Evolutionary conservation across 2,888 invertebrate genomes (phyloP).

Genomic region (Onthophagus sagittarius): DNA sequence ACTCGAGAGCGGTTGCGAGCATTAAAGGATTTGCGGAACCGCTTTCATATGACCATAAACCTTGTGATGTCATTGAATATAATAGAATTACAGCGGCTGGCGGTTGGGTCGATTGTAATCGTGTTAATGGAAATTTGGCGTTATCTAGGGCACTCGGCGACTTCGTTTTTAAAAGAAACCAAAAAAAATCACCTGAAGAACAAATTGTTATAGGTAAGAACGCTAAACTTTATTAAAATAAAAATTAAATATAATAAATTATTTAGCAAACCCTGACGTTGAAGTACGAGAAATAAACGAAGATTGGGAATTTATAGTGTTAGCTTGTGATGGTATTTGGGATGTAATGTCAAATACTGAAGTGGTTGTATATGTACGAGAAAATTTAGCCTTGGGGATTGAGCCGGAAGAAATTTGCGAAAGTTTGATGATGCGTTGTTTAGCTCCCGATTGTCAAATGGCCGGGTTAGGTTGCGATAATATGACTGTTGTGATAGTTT

Average conservation of each 20-base stretch:
- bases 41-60: constrained; percentile 93
- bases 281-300: constrained; percentile 72
- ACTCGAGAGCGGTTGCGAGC: constrained; percentile 91
- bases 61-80: constrained; percentile 81
- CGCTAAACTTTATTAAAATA: neutral
- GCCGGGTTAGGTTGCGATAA: constrained; percentile 98
- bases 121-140: constrained; percentile 98
- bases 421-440: constrained; percentile 87
- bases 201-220: constrained; percentile 91
- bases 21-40: constrained; percentile 74
- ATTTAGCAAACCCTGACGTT: constrained; percentile 89
- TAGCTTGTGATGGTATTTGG: constrained; percentile 99
- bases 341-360: constrained; percentile 95
- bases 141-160: constrained; percentile 95
- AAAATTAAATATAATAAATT: constrained; percentile 29
- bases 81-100: constrained; percentile 90
- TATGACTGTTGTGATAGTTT: constrained; percentile 94
- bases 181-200: constrained; percentile 78
- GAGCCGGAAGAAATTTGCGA: constrained; percentile 96
- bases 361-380: constrained; percentile 85
- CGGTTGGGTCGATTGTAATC: constrained; percentile 94
- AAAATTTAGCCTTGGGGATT: constrained; percentile 73
- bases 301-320: constrained; percentile 94
- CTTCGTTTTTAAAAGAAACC: constrained; percentile 93
- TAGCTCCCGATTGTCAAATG: constrained; percentile 96